Percentiles rank a stretch among this genome's conserved stretches.
Conservation (phyloP, 2,888 invertebrate genomes). For the Drosophila histrio region DNA sequence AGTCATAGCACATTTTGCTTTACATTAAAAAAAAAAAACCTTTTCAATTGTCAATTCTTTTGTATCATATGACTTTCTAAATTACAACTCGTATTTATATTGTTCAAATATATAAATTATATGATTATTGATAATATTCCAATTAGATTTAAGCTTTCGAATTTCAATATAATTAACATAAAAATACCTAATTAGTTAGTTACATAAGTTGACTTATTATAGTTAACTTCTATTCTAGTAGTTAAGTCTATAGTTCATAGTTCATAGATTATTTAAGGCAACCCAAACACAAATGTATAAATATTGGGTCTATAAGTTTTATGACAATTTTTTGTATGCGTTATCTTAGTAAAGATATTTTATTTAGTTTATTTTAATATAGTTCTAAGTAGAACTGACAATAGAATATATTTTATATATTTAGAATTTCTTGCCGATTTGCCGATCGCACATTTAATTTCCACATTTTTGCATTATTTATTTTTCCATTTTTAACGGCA, state of each 20-base stretch:
- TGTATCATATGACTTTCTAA: conserved; percentile 29
- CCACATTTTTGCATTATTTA: conserved; percentile 39
- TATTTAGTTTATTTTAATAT: conserved; percentile 8
- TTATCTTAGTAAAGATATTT: conserved; percentile 2
- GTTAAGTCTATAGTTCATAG: conserved; percentile 26
- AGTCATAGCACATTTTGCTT: conserved; percentile 41
- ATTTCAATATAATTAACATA: conserved; percentile 9
- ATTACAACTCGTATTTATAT: conserved; percentile 1
- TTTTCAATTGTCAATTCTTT: conserved; percentile 6
- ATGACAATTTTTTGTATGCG: conserved; percentile 5
- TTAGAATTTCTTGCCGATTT: conserved; percentile 26
- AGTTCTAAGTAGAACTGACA: conserved; percentile 7
- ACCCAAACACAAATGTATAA: background rate
- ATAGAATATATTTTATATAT: conserved; percentile 8
- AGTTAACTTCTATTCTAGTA: conserved; percentile 17
- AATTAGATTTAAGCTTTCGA: conserved; percentile 28
- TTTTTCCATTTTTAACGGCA: conserved; percentile 54
- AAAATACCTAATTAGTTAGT: background rate
- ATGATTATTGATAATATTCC: background rate
- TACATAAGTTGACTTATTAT: background rate
- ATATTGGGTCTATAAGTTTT: background rate
- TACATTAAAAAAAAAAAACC: conserved; percentile 4
- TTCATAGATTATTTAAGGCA: conserved; percentile 30
- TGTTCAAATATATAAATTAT: background rate
- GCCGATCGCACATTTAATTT: conserved; percentile 24